A percentile compares a stretch with the other conserved stretches of the same genome.
Conservation (phyloP, 1,140 invertebrate species). For the Zaprionus lachaisei region DNA sequence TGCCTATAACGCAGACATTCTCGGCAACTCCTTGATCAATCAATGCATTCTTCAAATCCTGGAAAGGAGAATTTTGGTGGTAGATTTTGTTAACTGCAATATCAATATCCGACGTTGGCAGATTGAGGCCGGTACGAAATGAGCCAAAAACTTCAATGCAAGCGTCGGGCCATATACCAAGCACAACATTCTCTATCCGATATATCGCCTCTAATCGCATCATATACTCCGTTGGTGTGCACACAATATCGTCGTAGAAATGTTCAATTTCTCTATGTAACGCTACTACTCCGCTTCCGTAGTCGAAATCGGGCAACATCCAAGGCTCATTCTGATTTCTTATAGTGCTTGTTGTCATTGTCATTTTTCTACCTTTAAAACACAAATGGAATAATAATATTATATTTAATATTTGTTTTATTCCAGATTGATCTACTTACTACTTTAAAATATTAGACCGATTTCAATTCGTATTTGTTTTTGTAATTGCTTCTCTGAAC, state of each 20-base stretch:
- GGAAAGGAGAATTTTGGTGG: constrained; percentile 30
- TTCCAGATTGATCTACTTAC: neutral
- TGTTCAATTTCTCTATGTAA: constrained; percentile 62
- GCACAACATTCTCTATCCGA: constrained; percentile 48
- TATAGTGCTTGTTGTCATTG: constrained; percentile 1
- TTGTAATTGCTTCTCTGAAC: constrained; percentile 33
- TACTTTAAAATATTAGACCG: neutral
- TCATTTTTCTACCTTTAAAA: neutral
- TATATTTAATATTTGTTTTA: neutral
- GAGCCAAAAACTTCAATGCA: constrained; percentile 62
- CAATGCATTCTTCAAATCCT: constrained; percentile 40
- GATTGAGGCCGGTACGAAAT: constrained; percentile 53
- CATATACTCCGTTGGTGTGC: constrained; percentile 50
- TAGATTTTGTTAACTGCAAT: constrained; percentile 41
- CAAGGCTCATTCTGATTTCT: constrained; percentile 34
- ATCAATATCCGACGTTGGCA: constrained; percentile 61
- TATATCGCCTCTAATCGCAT: constrained; percentile 47
- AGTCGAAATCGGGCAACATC: constrained; percentile 36
- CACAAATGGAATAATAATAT: neutral
- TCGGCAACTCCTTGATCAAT: constrained; percentile 37
- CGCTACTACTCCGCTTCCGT: constrained; percentile 48
- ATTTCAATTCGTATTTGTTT: constrained; percentile 27
- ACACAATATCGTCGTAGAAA: constrained; percentile 56
- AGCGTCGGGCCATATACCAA: constrained; percentile 46
- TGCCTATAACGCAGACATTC: constrained; percentile 55